Conservation (phyloP, 1,140 invertebrate species). For the Ctenoplectra terminalis region DNA sequence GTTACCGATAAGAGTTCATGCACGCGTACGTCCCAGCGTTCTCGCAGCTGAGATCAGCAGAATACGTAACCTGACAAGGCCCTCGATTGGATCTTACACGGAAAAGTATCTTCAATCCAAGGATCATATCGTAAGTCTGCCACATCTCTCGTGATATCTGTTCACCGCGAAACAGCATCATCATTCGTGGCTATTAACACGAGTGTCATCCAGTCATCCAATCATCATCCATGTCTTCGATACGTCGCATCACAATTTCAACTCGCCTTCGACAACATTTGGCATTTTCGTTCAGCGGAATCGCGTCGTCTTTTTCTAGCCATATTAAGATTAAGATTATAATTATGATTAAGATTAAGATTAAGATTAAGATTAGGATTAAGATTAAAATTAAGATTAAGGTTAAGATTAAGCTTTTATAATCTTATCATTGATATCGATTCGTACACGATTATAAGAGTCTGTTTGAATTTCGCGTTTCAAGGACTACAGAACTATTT, state of each 20-base stretch:
- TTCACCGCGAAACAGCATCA: neutral
- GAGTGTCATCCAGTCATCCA: neutral
- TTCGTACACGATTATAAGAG: neutral
- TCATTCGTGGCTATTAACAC: constrained; percentile 9
- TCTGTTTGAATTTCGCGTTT: neutral
- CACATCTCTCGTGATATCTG: neutral
- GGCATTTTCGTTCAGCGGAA: constrained; percentile 6
- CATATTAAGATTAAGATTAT: neutral
- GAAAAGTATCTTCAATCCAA: constrained; percentile 91
- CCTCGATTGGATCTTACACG: constrained; percentile 84
- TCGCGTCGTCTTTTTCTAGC: constrained; percentile 31
- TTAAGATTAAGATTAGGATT: too few relatives aligned
- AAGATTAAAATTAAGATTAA: too few relatives aligned
- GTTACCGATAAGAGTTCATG: constrained; percentile 82
- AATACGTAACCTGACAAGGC: constrained; percentile 87
- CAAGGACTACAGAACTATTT: neutral
- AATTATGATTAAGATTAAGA: too few relatives aligned
- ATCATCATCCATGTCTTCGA: constrained; percentile 36
- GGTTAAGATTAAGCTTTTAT: too few relatives aligned
- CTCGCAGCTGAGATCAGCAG: constrained; percentile 88
- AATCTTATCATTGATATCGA: too few relatives aligned
- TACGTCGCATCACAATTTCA: constrained; percentile 4
- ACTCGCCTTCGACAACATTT: neutral
- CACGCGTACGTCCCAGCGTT: constrained; percentile 87
- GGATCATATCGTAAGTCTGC: constrained; percentile 86